Conservation (phyloP, 2,113 vertebrate species). For the Cyprinodon variegatus region DNA sequence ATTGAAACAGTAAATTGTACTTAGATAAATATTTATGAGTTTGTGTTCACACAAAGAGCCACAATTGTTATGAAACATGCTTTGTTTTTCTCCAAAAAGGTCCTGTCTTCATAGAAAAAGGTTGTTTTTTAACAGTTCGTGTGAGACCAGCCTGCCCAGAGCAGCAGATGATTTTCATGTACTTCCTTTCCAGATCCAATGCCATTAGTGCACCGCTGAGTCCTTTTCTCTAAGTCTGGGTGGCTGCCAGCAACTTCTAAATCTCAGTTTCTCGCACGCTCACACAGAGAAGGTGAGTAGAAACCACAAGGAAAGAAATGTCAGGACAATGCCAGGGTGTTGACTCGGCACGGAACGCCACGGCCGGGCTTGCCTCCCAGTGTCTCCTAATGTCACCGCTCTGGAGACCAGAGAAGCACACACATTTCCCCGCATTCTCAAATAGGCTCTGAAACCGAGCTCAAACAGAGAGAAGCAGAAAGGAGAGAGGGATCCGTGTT, state of each 20-base stretch:
- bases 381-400: constrained; percentile 70
- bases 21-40: too few species aligned
- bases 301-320: constrained; percentile 66
- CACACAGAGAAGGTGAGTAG: constrained; percentile 6
- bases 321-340: constrained; percentile 66
- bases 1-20: too few species aligned
- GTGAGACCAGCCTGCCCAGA: neutral
- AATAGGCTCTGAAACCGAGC: constrained; percentile 15
- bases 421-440: constrained; percentile 17
- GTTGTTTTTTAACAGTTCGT: neutral
- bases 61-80: too few species aligned
- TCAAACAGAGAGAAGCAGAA: constrained; percentile 16
- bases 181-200: constrained; percentile 15
- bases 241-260: constrained; percentile 19
- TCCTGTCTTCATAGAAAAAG: neutral
- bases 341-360: constrained; percentile 30
- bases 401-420: constrained; percentile 52
- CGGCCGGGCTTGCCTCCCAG: constrained; percentile 31
- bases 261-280: constrained; percentile 7
- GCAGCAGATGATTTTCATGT: constrained; percentile 7
- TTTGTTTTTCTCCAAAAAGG: neutral
- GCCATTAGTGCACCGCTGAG: constrained; percentile 28
- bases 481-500: constrained; percentile 8
- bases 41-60: too few species aligned
- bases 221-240: constrained; percentile 14